Percentiles rank a stretch among this genome's conserved stretches.
Conservation (phyloP, 2,113 vertebrate species). For the Heliornis fulica region DNA sequence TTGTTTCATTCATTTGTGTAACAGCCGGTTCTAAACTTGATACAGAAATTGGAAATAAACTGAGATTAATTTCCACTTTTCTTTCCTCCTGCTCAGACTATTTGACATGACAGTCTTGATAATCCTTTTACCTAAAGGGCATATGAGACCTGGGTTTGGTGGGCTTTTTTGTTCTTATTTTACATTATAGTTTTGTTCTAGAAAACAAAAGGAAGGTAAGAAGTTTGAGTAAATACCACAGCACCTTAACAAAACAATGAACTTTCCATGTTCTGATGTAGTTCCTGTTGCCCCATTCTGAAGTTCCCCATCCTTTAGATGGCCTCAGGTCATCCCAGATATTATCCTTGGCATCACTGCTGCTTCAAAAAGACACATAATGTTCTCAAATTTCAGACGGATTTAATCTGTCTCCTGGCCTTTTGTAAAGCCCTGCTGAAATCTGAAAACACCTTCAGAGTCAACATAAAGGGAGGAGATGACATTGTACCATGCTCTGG, state of each 20-base stretch:
- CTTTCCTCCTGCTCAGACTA: background rate
- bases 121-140: background rate
- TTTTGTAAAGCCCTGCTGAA: constrained; percentile 9
- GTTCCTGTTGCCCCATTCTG: background rate
- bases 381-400: constrained; percentile 28
- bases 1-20: constrained; percentile 14
- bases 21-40: constrained; percentile 15
- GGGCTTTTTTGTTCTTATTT: background rate
- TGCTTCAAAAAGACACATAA: background rate
- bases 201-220: background rate
- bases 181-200: background rate
- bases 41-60: background rate
- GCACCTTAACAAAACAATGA: background rate
- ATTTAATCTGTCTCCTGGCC: constrained; percentile 1
- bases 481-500: background rate
- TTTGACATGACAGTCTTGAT: background rate
- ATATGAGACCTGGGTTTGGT: background rate
- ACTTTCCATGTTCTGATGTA: background rate
- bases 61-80: constrained; percentile 10
- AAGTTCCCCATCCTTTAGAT: background rate
- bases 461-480: background rate
- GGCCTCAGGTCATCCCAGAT: background rate
- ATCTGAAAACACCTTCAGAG: constrained; percentile 26
- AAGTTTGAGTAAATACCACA: background rate
- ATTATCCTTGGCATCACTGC: constrained; percentile 22